These are phyloP conservation scores for Notarius quadriscutis DNA, from an alignment of 2,113 vertebrate genomes.

Conservation along the genomic window DNA sequence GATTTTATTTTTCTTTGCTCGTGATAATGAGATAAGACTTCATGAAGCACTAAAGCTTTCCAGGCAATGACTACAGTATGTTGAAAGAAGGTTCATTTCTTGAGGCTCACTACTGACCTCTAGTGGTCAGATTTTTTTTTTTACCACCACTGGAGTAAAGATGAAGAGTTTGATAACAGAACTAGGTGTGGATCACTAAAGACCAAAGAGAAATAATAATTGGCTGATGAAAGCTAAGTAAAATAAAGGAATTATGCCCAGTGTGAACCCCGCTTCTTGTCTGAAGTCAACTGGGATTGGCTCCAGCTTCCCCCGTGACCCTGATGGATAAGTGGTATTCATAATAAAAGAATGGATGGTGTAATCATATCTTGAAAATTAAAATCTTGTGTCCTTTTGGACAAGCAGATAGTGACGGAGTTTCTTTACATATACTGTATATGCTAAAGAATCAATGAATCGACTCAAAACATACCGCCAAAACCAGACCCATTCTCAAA, in stretches of 20 bases:
- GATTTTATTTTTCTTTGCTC: not conserved
- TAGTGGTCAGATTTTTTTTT: not conserved
- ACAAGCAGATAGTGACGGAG: not conserved
- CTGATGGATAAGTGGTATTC: not conserved
- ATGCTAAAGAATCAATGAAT: too few species aligned
- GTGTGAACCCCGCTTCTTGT: too few species aligned
- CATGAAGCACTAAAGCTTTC: not conserved
- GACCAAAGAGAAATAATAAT: not conserved
- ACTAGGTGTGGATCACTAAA: not conserved
- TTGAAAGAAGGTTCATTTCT: not conserved
- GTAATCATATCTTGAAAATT: not conserved
- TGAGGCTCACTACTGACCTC: not conserved
- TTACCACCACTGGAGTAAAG: not conserved
- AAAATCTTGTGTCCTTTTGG: not conserved
- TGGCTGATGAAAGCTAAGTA: not conserved
- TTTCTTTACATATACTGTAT: not conserved
- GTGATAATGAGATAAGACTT: not conserved
- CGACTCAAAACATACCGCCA: too few species aligned
- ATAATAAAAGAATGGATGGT: not conserved
- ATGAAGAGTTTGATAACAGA: too few species aligned
- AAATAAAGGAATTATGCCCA: not conserved
- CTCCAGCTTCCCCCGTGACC: too few species aligned
- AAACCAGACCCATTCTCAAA: too few species aligned
- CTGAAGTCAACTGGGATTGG: too few species aligned
- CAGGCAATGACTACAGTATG: not conserved